These are phyloP conservation scores for Archips xylosteana DNA, from an alignment of 2,888 invertebrate species.

Conservation along the genomic window DNA sequence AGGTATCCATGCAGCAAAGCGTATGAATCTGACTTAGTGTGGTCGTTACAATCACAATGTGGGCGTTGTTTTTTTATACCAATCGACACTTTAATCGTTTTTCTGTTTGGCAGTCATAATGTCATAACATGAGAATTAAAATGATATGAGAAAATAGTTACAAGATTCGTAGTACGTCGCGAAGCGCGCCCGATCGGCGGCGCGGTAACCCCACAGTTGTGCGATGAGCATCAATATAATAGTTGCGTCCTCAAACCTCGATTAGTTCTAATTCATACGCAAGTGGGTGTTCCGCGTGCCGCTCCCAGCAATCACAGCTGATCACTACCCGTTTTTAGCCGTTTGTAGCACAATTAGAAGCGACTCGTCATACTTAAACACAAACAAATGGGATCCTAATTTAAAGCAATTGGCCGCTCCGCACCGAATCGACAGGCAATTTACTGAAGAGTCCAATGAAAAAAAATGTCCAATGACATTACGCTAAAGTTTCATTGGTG, in stretches of 20 bases:
- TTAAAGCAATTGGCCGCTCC: slow-evolving; percentile 70
- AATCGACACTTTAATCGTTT: slow-evolving; percentile 5
- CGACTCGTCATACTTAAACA: slow-evolving; percentile 62
- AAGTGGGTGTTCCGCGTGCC: slow-evolving; percentile 42
- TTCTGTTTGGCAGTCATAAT: background rate
- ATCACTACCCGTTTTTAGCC: slow-evolving; percentile 46
- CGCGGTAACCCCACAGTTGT: background rate
- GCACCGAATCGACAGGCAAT: slow-evolving; percentile 55
- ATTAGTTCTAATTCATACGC: slow-evolving; percentile 42
- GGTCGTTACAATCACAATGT: slow-evolving; percentile 12
- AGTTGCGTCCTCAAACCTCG: slow-evolving; percentile 19
- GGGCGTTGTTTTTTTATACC: background rate
- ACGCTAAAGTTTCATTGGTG: slow-evolving; percentile 12
- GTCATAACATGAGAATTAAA: background rate
- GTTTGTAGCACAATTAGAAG: slow-evolving; percentile 61
- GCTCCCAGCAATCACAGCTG: slow-evolving; percentile 47
- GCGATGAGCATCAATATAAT: slow-evolving; percentile 5
- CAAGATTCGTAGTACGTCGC: background rate
- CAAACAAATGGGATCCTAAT: slow-evolving; percentile 76
- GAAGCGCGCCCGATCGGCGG: background rate
- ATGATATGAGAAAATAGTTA: background rate
- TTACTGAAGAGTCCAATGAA: slow-evolving; percentile 29
- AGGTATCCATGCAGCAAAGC: background rate
- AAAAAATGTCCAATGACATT: slow-evolving; percentile 28
- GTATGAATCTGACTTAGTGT: slow-evolving; percentile 9